Percentiles rank a stretch among this genome's conserved stretches.
phyloP scores from a whole-genome alignment of 2,797 vertebrate species.

The Sternarchorhynchus goeldii region DNA sequence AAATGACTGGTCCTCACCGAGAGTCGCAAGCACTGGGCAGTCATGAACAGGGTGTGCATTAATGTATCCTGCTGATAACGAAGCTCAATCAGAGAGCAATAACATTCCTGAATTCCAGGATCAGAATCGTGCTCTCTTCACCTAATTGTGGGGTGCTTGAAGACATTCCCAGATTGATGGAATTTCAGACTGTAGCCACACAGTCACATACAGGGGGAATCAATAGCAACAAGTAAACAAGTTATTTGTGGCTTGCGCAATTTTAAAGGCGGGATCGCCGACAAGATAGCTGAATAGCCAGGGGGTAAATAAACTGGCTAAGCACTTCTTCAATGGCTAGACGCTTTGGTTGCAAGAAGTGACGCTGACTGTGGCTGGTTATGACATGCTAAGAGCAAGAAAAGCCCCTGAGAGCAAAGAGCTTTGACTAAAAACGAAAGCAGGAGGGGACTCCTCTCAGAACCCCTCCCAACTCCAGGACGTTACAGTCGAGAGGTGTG shows the following conservation, averaged over 20 bases:
- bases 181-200: neutral
- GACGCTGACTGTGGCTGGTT: conserved; percentile 29
- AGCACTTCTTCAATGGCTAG: conserved; percentile 22
- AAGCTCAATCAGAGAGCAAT: too few species aligned
- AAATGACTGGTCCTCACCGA: too few species aligned
- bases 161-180: too few species aligned
- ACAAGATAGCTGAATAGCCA: neutral
- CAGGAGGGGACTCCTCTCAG: neutral
- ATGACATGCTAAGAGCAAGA: conserved; percentile 24
- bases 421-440: neutral
- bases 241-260: neutral
- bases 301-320: neutral
- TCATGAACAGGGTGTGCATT: too few species aligned
- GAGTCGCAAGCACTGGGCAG: too few species aligned
- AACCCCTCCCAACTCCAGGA: neutral
- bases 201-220: neutral
- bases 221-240: neutral
- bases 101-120: too few species aligned
- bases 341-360: conserved; percentile 28
- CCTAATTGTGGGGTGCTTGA: too few species aligned
- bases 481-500: neutral
- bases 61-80: too few species aligned
- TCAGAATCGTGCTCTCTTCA: too few species aligned
- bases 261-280: neutral
- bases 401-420: neutral